Base-by-base conservation (phyloP, 2,113 vertebrate genomes). In the Benitochromis conjunctus region DNA sequence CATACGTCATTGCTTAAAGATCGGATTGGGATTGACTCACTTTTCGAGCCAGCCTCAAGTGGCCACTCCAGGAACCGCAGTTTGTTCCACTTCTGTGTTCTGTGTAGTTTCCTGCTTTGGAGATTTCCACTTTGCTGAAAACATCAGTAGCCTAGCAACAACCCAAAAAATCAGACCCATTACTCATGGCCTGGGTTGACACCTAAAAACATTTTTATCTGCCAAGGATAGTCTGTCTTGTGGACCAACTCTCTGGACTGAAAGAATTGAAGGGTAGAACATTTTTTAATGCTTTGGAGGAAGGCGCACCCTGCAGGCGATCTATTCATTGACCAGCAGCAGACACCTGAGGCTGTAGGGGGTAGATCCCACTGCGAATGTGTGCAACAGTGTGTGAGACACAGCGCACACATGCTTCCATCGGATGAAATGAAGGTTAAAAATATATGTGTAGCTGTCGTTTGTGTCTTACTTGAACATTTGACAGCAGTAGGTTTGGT, bases 401-500 rank as follows among this genome's bases (percentile, higher is more conserved):
- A 80, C 51, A 83, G 36, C 9, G 4, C 51, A 60, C 29, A 41
- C 29, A 24, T 18, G 5, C 46, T 74, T 34, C 21, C 21, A 53
- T n/a, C 5, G 3, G 46, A 54, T 79, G 36, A 85, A 86, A 64
- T 12, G 18, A 78, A 34, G 18, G 55, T 80, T 88, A 54, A 86
- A 88, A 82, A 89, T 82, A 82, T 57, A 64, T 16, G 48, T 82
- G 43, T 31, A 36, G 31, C 71, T 88, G 83, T 88, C 82, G 2
- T 80, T 64, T 62, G 66, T 38, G 41, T 85, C 66, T 81, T 18
- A 81, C 82, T 85, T 87, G 46, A 88, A 87, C 79, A 80, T 62
- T 76, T 90, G 86, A 89, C 21, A 55, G 86, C 41, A 81, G 80
- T 34, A 16, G 38, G 66, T 81, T 89, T 78, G 74, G 57, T 90